phyloP scores from a whole-genome alignment of 2,113 vertebrate species.

The Nycticebus coucang region DNA sequence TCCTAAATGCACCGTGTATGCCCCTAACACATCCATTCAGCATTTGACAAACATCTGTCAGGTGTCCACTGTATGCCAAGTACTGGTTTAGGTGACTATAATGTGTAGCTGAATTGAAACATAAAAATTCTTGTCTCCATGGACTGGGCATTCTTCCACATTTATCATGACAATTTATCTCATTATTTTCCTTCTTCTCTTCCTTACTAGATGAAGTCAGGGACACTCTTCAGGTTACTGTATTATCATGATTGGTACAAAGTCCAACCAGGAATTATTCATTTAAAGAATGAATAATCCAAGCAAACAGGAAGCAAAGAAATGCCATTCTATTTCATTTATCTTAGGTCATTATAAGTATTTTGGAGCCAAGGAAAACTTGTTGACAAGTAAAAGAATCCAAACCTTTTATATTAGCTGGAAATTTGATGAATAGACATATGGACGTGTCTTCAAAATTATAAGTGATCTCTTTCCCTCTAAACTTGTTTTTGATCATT shows the following conservation, averaged over 20 bases:
- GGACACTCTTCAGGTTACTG: background rate
- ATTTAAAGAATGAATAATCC: background rate
- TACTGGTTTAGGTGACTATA: background rate
- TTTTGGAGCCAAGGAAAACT: conserved; percentile 25
- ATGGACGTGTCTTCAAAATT: background rate
- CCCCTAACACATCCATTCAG: background rate
- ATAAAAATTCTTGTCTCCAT: background rate
- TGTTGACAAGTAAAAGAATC: conserved; percentile 15
- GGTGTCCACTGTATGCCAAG: background rate
- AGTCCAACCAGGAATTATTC: background rate
- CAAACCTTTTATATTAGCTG: background rate
- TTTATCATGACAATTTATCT: background rate
- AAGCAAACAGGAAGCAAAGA: background rate
- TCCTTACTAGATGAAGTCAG: background rate
- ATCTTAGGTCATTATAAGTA: background rate
- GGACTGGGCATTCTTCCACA: background rate
- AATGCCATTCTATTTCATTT: conserved; percentile 26
- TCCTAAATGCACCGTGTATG: background rate
- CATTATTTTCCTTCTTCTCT: background rate
- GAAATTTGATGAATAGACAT: background rate
- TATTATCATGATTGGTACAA: background rate
- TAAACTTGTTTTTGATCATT: background rate
- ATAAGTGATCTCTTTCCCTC: background rate
- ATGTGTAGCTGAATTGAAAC: background rate
- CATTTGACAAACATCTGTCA: background rate